Conservation (phyloP, 2,113 vertebrate genomes). For the Ondatra zibethicus region DNA sequence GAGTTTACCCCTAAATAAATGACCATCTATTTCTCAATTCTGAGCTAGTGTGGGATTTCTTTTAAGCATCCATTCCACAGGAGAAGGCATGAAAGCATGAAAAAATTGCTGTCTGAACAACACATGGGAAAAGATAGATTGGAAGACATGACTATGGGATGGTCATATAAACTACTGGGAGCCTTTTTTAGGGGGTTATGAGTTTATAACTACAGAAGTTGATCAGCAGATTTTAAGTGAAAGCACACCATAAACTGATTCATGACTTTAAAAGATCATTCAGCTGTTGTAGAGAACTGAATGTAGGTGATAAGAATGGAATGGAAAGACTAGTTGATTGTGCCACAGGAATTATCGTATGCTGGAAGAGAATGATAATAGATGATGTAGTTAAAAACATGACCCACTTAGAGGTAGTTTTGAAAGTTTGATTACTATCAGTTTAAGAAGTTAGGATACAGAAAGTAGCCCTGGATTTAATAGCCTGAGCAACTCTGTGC, state of each 20-base stretch:
- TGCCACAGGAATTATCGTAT: neutral
- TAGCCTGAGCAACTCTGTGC: neutral
- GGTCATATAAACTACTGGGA: neutral
- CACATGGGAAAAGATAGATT: neutral
- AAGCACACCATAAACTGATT: neutral
- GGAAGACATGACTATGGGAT: neutral
- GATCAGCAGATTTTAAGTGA: neutral
- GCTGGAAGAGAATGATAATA: neutral
- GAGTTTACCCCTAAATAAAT: too few species aligned
- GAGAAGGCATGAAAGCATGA: neutral
- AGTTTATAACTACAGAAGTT: neutral
- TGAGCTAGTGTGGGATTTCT: too few species aligned
- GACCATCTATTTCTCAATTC: too few species aligned
- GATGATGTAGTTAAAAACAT: neutral
- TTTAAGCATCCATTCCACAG: too few species aligned
- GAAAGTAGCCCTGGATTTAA: neutral
- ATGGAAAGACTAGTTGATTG: neutral
- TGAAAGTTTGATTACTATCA: neutral
- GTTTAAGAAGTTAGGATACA: neutral
- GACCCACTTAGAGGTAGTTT: neutral
- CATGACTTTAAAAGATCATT: constrained; percentile 32
- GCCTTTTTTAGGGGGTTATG: neutral
- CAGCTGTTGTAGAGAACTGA: neutral
- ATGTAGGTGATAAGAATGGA: neutral
- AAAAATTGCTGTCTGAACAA: neutral